Percentiles rank a stretch among this genome's conserved stretches.
These are phyloP conservation scores for Latrodectus hesperus DNA, from an alignment of 2,888 invertebrate genomes.

Conservation along the genomic window DNA sequence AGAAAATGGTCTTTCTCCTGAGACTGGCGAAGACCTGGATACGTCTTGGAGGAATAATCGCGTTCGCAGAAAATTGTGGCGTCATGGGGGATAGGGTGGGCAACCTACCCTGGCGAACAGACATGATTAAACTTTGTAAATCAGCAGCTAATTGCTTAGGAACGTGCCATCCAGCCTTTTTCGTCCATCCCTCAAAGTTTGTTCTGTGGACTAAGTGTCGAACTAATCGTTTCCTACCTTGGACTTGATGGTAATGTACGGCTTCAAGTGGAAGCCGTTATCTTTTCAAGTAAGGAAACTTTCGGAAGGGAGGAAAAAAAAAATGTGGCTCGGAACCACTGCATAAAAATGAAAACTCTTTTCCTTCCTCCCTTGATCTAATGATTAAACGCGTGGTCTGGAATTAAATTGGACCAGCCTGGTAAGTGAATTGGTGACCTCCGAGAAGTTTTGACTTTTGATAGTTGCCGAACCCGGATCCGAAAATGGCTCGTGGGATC, in stretches of 20 bases:
- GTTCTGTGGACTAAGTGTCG: constrained; percentile 65
- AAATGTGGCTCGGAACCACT: constrained; percentile 12
- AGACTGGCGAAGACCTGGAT: constrained; percentile 21
- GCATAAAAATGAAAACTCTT: constrained; percentile 41
- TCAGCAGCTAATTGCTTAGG: constrained; percentile 68
- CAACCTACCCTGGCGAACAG: constrained; percentile 18
- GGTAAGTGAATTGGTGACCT: background rate
- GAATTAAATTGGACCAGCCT: constrained; percentile 49
- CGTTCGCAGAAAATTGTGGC: background rate
- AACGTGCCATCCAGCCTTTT: constrained; percentile 63
- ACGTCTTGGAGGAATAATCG: constrained; percentile 52
- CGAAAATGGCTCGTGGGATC: background rate
- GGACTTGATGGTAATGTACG: constrained; percentile 59
- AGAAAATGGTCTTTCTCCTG: constrained; percentile 38
- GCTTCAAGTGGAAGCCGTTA: constrained; percentile 16
- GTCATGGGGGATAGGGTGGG: constrained; percentile 5
- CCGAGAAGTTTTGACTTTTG: constrained; percentile 19
- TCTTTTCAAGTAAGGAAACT: constrained; percentile 40
- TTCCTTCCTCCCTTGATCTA: constrained; percentile 28
- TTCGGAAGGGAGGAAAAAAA: constrained; percentile 15
- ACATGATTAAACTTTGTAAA: constrained; percentile 70
- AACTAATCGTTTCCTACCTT: constrained; percentile 54
- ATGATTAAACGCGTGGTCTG: constrained; percentile 66
- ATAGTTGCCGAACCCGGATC: background rate
- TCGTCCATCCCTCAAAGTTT: constrained; percentile 68